Conservation (phyloP, 1,140 invertebrate species). For the Nasonia vitripennis region DNA sequence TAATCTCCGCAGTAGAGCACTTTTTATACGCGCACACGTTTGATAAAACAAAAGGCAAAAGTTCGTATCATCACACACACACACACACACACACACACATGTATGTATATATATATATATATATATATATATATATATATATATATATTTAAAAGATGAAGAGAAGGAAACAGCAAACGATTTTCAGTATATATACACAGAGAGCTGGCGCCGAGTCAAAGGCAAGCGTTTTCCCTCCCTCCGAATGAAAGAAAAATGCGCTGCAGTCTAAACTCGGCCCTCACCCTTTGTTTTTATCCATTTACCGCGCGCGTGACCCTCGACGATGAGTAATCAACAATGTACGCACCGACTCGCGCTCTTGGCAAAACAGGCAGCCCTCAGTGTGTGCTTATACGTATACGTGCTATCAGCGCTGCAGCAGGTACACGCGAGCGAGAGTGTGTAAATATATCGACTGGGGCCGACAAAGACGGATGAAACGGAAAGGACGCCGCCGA, state of each 20-base stretch:
- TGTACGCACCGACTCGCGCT: conserved; percentile 49
- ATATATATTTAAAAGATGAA: too few species aligned
- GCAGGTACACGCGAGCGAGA: neutral
- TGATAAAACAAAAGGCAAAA: neutral
- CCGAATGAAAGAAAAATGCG: neutral
- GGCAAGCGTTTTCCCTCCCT: neutral
- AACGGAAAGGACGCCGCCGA: neutral
- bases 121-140: too few species aligned
- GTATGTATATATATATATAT: too few species aligned
- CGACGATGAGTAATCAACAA: conserved; percentile 37
- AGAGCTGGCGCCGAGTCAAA: neutral
- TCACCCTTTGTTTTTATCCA: conserved; percentile 10
- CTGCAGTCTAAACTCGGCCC: neutral
- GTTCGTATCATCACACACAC: too few species aligned
- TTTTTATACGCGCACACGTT: neutral
- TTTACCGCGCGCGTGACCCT: neutral
- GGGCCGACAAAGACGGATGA: neutral
- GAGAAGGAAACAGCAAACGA: neutral
- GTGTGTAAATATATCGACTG: neutral
- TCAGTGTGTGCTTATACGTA: neutral
- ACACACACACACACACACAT: too few species aligned
- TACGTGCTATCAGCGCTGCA: neutral
- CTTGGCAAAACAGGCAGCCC: neutral
- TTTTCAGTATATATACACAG: neutral
- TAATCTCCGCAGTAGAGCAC: too few species aligned